Conservation (phyloP, 2,113 vertebrate species). For the Chascanopsetta lugubris region DNA sequence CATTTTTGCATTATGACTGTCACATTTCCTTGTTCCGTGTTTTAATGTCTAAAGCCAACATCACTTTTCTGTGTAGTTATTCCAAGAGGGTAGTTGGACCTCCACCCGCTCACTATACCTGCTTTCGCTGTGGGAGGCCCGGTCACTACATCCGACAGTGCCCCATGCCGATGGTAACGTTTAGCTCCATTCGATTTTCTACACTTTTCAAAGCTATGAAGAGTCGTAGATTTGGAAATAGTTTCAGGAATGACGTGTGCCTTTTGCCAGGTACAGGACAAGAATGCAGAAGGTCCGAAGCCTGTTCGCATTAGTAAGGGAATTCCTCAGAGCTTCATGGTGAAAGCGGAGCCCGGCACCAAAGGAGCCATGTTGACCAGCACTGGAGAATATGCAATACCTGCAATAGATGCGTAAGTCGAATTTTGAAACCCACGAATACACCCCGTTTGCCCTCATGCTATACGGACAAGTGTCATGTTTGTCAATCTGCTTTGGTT, state of each 20-base stretch:
- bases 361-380: slow-evolving; percentile 99
- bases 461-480: background rate
- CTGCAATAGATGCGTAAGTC: slow-evolving; percentile 96
- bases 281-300: slow-evolving; percentile 91
- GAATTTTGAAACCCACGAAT: background rate
- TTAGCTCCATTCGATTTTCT: background rate
- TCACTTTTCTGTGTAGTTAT: slow-evolving; percentile 81
- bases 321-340: slow-evolving; percentile 98
- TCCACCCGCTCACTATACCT: slow-evolving; percentile 94
- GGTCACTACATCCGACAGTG: slow-evolving; percentile 98
- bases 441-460: background rate
- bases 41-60: no score
- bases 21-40: no score
- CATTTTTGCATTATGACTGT: background rate
- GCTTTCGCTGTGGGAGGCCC: slow-evolving; percentile 93
- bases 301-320: slow-evolving; percentile 97
- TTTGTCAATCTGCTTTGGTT: background rate
- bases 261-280: slow-evolving; percentile 83
- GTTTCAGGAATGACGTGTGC: no score
- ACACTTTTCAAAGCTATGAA: no score
- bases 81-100: slow-evolving; percentile 96
- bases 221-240: no score
- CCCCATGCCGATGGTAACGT: slow-evolving; percentile 88
- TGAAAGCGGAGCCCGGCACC: slow-evolving; percentile 96
- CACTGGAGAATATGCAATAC: slow-evolving; percentile 97